A percentile compares a stretch with the other conserved stretches of the same genome.
Conservation (phyloP, 2,888 invertebrate species). For the Caenorhabditis sp. region DNA sequence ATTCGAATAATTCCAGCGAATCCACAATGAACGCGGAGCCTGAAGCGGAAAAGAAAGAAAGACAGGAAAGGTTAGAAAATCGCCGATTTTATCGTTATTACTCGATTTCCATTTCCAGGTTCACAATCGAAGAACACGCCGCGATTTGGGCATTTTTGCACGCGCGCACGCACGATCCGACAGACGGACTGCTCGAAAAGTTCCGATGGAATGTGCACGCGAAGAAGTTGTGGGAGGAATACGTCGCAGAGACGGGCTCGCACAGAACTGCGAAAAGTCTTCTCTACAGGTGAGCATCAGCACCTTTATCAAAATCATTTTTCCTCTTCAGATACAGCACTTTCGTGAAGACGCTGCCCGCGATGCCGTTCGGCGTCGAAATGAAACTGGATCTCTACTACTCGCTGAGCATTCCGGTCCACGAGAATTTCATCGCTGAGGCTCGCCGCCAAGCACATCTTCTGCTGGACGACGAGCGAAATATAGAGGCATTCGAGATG, state of each 20-base stretch:
- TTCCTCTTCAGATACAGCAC: background rate
- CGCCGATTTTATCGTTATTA: too few relatives aligned
- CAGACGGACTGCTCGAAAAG: conserved; percentile 15
- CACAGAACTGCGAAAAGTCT: background rate
- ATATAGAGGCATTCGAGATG: conserved; percentile 29
- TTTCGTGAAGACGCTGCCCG: background rate
- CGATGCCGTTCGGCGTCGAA: conserved; percentile 11
- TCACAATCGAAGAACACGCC: conserved; percentile 7
- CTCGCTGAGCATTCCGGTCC: conserved; percentile 8
- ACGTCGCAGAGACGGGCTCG: conserved; percentile 3
- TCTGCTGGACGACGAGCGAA: background rate
- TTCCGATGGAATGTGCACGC: background rate
- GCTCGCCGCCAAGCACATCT: background rate
- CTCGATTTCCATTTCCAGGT: too few relatives aligned
- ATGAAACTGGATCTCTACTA: conserved; percentile 24
- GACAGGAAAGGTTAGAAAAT: too few relatives aligned
- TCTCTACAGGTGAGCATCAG: background rate
- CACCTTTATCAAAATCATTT: background rate
- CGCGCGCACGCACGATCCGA: conserved; percentile 12
- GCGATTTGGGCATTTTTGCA: conserved; percentile 7
- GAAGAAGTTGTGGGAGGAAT: conserved; percentile 9
- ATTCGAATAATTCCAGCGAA: too few relatives aligned
- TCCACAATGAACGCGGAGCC: too few relatives aligned
- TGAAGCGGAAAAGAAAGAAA: too few relatives aligned
- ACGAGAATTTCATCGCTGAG: background rate